These are phyloP conservation scores for Callorhinus ursinus DNA, from an alignment of 2,113 vertebrate species.

Conservation along the genomic window DNA sequence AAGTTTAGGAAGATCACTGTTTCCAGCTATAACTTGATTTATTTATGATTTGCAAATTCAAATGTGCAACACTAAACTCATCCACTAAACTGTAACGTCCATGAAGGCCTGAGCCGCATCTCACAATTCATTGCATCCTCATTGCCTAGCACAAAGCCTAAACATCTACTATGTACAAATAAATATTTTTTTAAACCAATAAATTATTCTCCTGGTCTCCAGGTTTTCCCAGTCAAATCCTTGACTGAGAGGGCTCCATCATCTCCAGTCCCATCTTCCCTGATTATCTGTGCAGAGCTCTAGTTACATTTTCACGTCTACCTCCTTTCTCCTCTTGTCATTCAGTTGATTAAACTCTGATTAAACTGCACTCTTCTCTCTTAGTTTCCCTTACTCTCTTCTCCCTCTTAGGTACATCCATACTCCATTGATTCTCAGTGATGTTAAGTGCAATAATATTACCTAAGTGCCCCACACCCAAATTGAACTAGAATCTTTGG, in stretches of 20 bases:
- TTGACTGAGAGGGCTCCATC: neutral
- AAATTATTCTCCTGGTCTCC: neutral
- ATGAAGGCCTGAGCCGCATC: neutral
- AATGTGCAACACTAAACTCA: neutral
- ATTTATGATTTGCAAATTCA: neutral
- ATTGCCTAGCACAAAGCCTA: neutral
- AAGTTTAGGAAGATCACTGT: neutral
- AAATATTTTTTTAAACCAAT: neutral
- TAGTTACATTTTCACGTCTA: neutral
- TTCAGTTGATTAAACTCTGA: neutral
- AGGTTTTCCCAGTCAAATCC: neutral
- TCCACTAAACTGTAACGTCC: neutral
- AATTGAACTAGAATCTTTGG: constrained; percentile 30
- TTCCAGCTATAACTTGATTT: neutral
- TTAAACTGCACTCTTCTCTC: neutral
- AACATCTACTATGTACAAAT: neutral
- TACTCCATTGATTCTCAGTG: neutral
- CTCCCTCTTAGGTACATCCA: neutral
- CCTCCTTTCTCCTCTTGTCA: neutral
- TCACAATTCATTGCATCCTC: neutral
- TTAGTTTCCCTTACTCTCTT: neutral
- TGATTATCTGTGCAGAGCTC: neutral
- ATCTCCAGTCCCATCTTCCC: neutral
- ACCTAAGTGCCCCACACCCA: neutral
- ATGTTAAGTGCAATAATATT: neutral